Conservation (phyloP, 2,113 vertebrate genomes). For the Sturnus vulgaris region DNA sequence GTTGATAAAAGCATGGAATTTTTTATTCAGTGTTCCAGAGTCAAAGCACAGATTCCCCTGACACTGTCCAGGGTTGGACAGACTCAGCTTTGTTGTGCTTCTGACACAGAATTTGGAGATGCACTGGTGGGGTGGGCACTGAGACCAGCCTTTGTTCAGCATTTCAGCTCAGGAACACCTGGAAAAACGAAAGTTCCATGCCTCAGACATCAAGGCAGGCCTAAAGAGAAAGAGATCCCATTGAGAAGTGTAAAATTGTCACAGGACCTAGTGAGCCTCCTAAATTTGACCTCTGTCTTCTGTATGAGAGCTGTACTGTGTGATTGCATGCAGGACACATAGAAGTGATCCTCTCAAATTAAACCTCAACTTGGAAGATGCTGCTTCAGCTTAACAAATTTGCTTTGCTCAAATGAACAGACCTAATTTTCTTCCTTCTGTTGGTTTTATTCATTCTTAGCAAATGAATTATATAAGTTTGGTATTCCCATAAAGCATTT, state of each 20-base stretch:
- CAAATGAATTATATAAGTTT: not conserved
- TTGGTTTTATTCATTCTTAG: not conserved
- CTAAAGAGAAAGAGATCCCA: not conserved
- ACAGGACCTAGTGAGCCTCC: not conserved
- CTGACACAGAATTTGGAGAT: not conserved
- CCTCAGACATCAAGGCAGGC: not conserved
- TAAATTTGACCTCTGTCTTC: not conserved
- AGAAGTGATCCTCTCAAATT: not conserved
- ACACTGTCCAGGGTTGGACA: not conserved
- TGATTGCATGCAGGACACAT: not conserved
- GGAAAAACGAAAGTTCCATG: not conserved
- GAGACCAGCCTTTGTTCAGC: not conserved
- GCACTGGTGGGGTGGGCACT: not conserved
- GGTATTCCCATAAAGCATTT: not conserved
- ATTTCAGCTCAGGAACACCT: not conserved
- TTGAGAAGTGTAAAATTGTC: not conserved
- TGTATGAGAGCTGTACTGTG: not conserved
- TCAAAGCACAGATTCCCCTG: not conserved
- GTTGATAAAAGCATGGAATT: not conserved
- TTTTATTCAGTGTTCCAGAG: not conserved
- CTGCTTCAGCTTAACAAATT: not conserved
- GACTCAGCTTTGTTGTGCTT: not conserved
- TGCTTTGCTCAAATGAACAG: not conserved
- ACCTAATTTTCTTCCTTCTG: not conserved
- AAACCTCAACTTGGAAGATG: not conserved